Evolutionary conservation across 2,113 vertebrate genomes (phyloP).

Genomic region (Odocoileus virginianus): DNA sequence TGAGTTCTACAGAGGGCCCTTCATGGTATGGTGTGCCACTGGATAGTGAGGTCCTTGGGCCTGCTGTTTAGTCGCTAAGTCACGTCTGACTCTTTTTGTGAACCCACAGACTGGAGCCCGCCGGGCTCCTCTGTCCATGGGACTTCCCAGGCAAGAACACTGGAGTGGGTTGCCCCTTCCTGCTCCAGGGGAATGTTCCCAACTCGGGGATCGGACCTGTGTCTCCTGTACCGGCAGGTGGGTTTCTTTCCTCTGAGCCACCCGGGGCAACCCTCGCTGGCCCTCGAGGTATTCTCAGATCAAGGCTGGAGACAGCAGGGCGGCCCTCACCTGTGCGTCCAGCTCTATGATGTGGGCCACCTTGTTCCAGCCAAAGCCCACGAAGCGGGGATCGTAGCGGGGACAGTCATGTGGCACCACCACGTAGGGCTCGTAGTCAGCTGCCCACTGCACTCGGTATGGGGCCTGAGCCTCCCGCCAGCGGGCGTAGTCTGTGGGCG

Average conservation of each 20-base stretch:
- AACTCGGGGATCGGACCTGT: background rate
- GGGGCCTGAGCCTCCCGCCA: conserved; percentile 93
- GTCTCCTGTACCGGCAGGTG: background rate
- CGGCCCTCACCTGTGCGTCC: conserved; percentile 89
- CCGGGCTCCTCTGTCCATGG: background rate
- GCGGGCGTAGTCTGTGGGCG: conserved; percentile 92
- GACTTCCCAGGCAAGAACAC: background rate
- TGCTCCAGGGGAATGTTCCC: background rate
- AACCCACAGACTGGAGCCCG: background rate
- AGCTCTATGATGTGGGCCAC: conserved; percentile 96
- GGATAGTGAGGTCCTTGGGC: background rate
- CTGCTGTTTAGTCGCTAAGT: background rate
- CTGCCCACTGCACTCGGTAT: conserved; percentile 92
- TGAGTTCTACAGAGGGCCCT: background rate
- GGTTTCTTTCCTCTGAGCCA: background rate
- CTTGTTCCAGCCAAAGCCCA: conserved; percentile 99
- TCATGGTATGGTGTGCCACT: background rate
- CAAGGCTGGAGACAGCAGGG: fast-evolving
- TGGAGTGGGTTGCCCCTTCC: background rate
- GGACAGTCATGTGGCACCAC: conserved; percentile 94
- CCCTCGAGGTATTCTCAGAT: background rate
- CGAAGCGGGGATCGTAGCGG: conserved; percentile 93
- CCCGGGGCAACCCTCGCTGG: background rate
- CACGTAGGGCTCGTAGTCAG: conserved; percentile 95
- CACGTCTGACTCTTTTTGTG: background rate